Base-by-base conservation (phyloP, 1,140 invertebrate species). In the Drosophila serrata region DNA sequence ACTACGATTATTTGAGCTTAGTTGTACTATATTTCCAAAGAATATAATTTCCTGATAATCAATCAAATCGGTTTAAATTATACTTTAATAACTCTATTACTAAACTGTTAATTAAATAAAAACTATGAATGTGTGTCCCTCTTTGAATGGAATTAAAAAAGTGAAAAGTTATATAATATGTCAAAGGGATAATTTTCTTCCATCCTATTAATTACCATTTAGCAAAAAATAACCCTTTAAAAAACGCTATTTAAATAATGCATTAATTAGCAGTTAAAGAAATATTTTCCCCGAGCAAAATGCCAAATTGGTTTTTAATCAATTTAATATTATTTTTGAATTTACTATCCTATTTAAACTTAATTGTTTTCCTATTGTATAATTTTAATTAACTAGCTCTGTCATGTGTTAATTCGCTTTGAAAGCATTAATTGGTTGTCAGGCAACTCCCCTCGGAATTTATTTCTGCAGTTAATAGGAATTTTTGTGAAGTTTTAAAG, bases 371-470 rank as follows among this genome's bases (percentile, higher is more conserved):
- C 12, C 22, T 37, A 40, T 31, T 40, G 42, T 2, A 15, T 27
- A 24, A 24, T 31, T 33, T 57, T 42, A 35, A 74, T 57, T 48
- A 17, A 13, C 27, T 15, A 37, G 31, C 51, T 37, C 51, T 4
- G 19, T 37, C 33, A 55, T 3, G 51, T 15, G 51, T 55, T 24
- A 55, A 55, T 22, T 22, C 31, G 51, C 51, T 37, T 55, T 55
- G 51, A 55, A 35, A 37, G n/a, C 22, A 37, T 55, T 55, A n/a
- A 55, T 55, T 55, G 51, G 33, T 55, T 55, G 51, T 22, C 49
- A 53, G 31, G 7, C 17, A 19, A 22, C 17, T 0, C 6, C 11
- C 12, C 3, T 3, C 5, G 49, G 19, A 37, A 55, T n/a, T 55
- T 24, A 37, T 22, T 51, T 13, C 17, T 33, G 17, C 17, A 48